These are phyloP conservation scores for Crotalus viridis DNA, from an alignment of 2,113 vertebrate species.

Conservation along the genomic window DNA sequence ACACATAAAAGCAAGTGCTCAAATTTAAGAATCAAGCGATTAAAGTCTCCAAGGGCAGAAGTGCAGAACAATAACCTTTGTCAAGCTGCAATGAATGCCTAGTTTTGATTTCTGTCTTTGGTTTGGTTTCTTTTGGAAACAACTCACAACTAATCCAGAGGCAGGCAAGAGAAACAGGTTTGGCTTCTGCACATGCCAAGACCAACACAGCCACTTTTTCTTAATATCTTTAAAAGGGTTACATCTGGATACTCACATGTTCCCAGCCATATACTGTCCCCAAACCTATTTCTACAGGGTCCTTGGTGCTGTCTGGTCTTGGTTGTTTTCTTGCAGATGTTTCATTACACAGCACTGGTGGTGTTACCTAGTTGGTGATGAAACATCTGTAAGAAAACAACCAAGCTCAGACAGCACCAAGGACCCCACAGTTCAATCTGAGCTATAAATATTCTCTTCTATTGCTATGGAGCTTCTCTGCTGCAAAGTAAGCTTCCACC, in stretches of 20 bases:
- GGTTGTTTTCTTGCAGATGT: not conserved
- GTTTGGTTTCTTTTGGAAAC: not conserved
- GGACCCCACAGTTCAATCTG: not conserved
- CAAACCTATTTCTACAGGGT: not conserved
- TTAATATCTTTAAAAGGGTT: not conserved
- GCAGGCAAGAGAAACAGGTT: not conserved
- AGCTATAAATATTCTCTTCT: not conserved
- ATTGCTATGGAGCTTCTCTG: not conserved
- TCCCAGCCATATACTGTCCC: not conserved
- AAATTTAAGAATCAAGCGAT: not conserved
- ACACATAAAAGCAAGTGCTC: not conserved
- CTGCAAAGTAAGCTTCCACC: not conserved
- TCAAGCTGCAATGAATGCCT: not conserved
- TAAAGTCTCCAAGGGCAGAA: not conserved
- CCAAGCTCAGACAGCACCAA: not conserved
- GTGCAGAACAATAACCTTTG: not conserved
- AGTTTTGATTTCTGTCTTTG: not conserved
- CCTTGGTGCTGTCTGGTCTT: not conserved
- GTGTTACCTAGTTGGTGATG: not conserved
- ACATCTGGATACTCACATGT: not conserved
- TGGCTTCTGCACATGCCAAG: not conserved
- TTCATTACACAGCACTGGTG: not conserved
- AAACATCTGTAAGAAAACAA: not conserved
- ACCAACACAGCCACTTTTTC: not conserved
- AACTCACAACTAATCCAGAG: not conserved